These are phyloP conservation scores for Amazonetta brasiliensis DNA, from an alignment of 2,797 vertebrate genomes.

Conservation along the genomic window DNA sequence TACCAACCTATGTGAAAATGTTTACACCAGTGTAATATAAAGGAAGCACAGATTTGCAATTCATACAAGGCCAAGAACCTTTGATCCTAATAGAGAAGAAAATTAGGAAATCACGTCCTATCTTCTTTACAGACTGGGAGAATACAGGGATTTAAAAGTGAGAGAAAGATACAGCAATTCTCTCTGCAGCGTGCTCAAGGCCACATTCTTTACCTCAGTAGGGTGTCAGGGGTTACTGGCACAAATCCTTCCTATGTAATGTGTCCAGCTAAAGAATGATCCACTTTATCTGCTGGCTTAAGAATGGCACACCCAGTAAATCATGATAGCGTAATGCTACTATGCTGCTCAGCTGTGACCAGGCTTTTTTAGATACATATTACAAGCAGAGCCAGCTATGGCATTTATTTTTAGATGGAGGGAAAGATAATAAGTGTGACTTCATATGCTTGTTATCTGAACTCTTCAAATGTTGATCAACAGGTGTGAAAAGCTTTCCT, in stretches of 20 bases:
- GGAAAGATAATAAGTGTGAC: conserved; percentile 31
- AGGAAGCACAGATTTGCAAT: not conserved
- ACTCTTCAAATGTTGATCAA: not conserved
- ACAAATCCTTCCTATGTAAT: not conserved
- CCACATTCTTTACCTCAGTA: not conserved
- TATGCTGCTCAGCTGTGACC: not conserved
- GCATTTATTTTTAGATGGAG: conserved; percentile 22
- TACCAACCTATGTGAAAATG: not conserved
- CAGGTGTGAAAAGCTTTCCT: not conserved
- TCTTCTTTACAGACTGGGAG: not conserved
- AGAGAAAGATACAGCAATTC: not conserved
- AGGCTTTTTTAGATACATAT: not conserved
- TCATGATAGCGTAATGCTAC: not conserved
- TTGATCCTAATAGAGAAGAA: not conserved
- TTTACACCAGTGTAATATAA: not conserved
- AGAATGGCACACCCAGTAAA: not conserved
- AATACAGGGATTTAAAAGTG: not conserved
- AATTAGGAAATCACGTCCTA: not conserved
- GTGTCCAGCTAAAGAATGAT: not conserved
- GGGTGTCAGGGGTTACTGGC: not conserved
- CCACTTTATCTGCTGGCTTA: not conserved
- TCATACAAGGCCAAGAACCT: not conserved
- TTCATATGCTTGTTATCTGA: not conserved
- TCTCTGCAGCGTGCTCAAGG: not conserved
- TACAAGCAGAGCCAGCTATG: not conserved